phyloP scores from a whole-genome alignment of 2,888 invertebrate genomes.

The Synergus itoensis region DNA sequence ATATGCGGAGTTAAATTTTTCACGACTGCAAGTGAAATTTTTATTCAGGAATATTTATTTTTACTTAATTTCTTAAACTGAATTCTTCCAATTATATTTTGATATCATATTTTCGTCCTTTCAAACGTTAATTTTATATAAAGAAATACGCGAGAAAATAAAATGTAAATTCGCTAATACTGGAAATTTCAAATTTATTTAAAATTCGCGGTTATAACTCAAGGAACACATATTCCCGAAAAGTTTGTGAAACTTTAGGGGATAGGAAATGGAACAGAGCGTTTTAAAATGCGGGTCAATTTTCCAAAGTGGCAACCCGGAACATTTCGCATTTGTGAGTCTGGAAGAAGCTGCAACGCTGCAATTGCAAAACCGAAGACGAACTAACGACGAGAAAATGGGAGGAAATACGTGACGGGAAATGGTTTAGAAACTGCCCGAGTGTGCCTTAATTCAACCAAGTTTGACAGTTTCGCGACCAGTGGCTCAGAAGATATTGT shows the following conservation, averaged over 20 bases:
- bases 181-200: not conserved
- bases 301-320: not conserved
- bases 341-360: slow-evolving; percentile 6
- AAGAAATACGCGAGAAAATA: not conserved
- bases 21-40: not conserved
- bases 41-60: not conserved
- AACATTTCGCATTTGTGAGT: not conserved
- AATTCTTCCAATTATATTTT: too few species aligned
- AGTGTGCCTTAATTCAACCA: slow-evolving; percentile 32
- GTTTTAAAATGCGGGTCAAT: slow-evolving; percentile 1
- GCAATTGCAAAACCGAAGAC: slow-evolving; percentile 35
- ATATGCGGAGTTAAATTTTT: not conserved
- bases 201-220: not conserved
- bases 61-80: too few species aligned
- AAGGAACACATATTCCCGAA: not conserved
- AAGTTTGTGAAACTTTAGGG: not conserved
- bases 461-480: slow-evolving; percentile 36
- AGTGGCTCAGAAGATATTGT: slow-evolving; percentile 40
- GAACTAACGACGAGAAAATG: slow-evolving; percentile 29
- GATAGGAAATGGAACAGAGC: not conserved
- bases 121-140: too few species aligned
- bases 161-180: not conserved
- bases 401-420: slow-evolving; percentile 32
- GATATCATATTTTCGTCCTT: too few species aligned
- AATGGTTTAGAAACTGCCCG: slow-evolving; percentile 29